Percentiles rank a stretch among this genome's conserved stretches.
Conservation (phyloP, 2,797 vertebrate species). For the Tiaroga cobitis region DNA sequence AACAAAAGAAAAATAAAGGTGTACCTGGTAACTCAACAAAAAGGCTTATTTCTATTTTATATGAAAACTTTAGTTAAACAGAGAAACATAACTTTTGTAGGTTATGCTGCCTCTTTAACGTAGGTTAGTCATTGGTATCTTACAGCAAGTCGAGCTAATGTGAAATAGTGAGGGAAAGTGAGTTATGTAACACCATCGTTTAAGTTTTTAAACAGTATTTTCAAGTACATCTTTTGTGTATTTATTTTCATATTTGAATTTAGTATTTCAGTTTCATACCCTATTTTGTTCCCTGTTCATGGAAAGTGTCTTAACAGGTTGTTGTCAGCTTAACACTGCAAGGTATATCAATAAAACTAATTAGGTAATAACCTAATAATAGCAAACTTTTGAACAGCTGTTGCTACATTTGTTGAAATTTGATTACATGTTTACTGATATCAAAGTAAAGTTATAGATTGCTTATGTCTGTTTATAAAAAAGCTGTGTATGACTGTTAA, state of each 20-base stretch:
- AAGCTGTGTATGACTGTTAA: conserved; percentile 68
- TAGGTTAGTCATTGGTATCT: background rate
- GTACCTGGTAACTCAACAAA: background rate
- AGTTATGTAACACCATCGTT: background rate
- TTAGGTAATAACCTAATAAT: background rate
- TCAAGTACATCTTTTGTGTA: background rate
- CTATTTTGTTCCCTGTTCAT: background rate
- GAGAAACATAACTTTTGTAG: background rate
- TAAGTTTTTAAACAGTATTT: background rate
- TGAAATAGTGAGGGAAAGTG: background rate
- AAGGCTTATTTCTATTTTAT: background rate
- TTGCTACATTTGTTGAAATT: background rate
- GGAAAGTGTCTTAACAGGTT: background rate
- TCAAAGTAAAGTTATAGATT: background rate
- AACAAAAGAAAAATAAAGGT: background rate
- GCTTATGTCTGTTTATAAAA: conserved; percentile 50
- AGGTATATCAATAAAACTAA: background rate
- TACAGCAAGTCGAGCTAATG: background rate
- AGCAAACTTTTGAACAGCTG: background rate
- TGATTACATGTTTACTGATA: background rate
- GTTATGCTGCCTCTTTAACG: background rate
- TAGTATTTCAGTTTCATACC: background rate
- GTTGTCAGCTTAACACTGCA: background rate
- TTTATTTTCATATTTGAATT: background rate
- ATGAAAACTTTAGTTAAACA: background rate